These are phyloP conservation scores for Tamandua tetradactyla DNA, from an alignment of 2,797 vertebrate genomes.

Conservation along the genomic window DNA sequence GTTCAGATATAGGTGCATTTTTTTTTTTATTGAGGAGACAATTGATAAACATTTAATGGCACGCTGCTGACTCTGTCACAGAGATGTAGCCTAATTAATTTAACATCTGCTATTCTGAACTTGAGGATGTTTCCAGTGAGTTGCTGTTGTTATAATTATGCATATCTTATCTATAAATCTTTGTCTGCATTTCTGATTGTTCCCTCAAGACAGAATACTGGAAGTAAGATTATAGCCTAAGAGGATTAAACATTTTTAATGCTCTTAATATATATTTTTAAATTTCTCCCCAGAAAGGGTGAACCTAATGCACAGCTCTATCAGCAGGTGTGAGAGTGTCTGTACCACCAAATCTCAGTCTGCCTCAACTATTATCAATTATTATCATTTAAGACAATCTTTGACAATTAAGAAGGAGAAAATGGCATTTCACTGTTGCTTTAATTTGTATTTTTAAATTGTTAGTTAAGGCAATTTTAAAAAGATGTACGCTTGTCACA, in stretches of 20 bases:
- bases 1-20: background rate
- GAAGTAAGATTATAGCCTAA: background rate
- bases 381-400: background rate
- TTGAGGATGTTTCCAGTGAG: background rate
- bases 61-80: too few relatives aligned
- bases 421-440: background rate
- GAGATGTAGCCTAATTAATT: background rate
- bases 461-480: background rate
- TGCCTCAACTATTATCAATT: accelerated
- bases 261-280: background rate
- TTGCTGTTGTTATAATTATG: too few relatives aligned
- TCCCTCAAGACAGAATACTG: background rate
- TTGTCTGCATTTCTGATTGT: background rate
- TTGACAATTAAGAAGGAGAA: background rate
- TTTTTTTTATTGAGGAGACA: background rate
- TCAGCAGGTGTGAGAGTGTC: background rate
- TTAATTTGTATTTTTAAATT: background rate
- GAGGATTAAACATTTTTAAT: background rate
- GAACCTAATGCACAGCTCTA: too few relatives aligned
- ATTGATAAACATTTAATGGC: background rate
- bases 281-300: background rate
- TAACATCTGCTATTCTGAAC: background rate
- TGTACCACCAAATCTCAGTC: too few relatives aligned
- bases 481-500: background rate
- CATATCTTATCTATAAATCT: background rate